A percentile compares a stretch with the other conserved stretches of the same genome.
These are phyloP conservation scores for Akabosia matsudoensis DNA, from an alignment of 1,140 invertebrate genomes.

Conservation along the genomic window DNA sequence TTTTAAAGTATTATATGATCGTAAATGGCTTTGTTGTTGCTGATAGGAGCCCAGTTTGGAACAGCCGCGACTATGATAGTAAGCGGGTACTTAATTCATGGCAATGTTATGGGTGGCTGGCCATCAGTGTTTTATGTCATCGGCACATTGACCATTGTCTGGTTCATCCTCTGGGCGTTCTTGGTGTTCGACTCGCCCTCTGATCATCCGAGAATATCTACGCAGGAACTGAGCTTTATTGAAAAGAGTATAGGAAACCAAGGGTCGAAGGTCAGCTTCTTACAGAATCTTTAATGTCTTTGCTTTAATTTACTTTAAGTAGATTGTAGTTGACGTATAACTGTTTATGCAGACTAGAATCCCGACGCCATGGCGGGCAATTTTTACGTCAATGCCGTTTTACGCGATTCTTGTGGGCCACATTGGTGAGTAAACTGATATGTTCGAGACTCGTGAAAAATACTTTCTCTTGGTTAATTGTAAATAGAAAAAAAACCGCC, in stretches of 20 bases:
- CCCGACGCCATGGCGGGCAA: slow-evolving; percentile 32
- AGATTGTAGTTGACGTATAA: slow-evolving; percentile 11
- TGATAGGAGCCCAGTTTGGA: slow-evolving; percentile 76
- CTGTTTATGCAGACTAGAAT: background rate
- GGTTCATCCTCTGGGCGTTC: slow-evolving; percentile 68
- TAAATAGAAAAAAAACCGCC: background rate
- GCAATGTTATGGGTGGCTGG: slow-evolving; percentile 74
- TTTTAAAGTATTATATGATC: too few species aligned
- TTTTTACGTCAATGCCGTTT: slow-evolving; percentile 34
- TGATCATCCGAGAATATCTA: slow-evolving; percentile 77
- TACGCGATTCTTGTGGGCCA: slow-evolving; percentile 24
- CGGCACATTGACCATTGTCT: slow-evolving; percentile 58
- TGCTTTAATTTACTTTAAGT: background rate
- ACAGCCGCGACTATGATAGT: slow-evolving; percentile 82
- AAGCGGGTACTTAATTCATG: slow-evolving; percentile 70
- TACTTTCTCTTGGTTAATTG: background rate
- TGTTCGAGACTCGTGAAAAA: background rate
- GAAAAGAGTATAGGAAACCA: slow-evolving; percentile 63
- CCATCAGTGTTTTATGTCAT: slow-evolving; percentile 87
- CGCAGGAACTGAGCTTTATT: slow-evolving; percentile 73
- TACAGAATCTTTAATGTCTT: background rate
- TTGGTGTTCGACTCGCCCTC: slow-evolving; percentile 77
- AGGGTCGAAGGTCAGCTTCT: slow-evolving; percentile 21
- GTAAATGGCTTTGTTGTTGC: slow-evolving; percentile 51
- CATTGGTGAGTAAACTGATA: too few species aligned